These are phyloP conservation scores for Sorex fumeus DNA, from an alignment of 2,113 vertebrate genomes.

Conservation along the genomic window DNA sequence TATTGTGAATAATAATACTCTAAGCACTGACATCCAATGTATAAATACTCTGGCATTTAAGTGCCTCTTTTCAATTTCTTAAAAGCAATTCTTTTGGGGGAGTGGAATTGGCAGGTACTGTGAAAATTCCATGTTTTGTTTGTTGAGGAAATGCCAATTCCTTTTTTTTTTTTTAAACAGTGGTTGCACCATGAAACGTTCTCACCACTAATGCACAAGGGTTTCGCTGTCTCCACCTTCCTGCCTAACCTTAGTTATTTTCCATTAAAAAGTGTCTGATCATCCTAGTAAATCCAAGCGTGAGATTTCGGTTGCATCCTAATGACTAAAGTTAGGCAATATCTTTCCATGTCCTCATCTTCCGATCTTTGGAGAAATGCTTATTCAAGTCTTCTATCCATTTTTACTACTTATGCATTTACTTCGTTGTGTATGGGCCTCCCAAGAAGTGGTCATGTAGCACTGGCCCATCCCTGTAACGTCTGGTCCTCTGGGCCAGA, in stretches of 20 bases:
- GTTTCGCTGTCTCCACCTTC: background rate
- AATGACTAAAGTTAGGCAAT: background rate
- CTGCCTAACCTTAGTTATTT: background rate
- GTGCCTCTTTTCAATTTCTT: background rate
- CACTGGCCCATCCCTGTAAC: too few relatives aligned
- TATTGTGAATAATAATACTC: background rate
- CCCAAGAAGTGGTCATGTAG: too few relatives aligned
- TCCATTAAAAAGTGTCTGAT: background rate
- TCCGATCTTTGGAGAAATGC: background rate
- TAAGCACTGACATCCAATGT: background rate
- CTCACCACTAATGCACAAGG: background rate
- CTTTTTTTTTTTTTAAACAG: background rate
- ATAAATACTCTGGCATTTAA: background rate
- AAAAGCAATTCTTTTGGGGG: background rate
- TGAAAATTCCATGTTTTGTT: constrained; percentile 1
- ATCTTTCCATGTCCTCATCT: background rate
- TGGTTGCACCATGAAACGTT: background rate
- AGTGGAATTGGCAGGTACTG: background rate
- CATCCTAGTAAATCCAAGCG: background rate
- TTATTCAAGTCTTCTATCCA: background rate
- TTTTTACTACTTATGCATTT: background rate
- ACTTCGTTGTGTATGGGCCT: too few relatives aligned
- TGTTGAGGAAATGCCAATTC: background rate
- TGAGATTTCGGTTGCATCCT: background rate
- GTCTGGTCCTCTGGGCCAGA: too few relatives aligned